Evolutionary conservation across 2,888 invertebrate genomes (phyloP).

Genomic region (Aphrophora alni): DNA sequence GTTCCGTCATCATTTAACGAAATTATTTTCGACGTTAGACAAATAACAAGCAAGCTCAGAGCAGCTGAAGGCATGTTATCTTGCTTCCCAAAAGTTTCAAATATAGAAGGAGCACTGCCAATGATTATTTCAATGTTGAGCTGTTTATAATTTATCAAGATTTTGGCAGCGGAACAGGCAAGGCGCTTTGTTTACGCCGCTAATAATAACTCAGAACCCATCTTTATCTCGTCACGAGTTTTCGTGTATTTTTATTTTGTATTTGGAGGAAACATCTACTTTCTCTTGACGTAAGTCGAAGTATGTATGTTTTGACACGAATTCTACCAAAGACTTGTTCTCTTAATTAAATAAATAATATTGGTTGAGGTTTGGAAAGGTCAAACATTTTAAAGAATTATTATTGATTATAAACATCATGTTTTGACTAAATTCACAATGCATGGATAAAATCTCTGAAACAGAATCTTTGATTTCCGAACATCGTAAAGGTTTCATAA

Average conservation of each 20-base stretch:
- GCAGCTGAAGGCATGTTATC: neutral
- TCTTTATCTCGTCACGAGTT: neutral
- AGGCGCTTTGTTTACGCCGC: neutral
- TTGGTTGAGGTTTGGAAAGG: too few relatives aligned
- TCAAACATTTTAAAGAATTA: too few relatives aligned
- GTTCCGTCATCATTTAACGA: too few relatives aligned
- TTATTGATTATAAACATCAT: too few relatives aligned
- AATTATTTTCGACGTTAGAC: too few relatives aligned
- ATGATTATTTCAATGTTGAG: neutral
- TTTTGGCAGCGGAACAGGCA: neutral
- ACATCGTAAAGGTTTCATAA: too few relatives aligned
- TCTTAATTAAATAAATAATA: neutral
- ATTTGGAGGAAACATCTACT: neutral
- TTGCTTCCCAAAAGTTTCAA: neutral
- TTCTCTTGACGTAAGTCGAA: neutral
- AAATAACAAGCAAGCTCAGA: neutral
- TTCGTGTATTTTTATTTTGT: neutral
- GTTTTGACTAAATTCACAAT: too few relatives aligned
- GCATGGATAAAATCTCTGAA: too few relatives aligned
- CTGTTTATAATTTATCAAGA: conserved; percentile 4
- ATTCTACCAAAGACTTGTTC: neutral
- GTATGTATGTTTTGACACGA: neutral
- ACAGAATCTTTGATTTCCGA: too few relatives aligned
- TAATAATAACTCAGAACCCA: neutral
- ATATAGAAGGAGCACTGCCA: neutral